A percentile compares a stretch with the other conserved stretches of the same genome.
Conservation (phyloP, 2,888 invertebrate species). For the Pheosia tremula region DNA sequence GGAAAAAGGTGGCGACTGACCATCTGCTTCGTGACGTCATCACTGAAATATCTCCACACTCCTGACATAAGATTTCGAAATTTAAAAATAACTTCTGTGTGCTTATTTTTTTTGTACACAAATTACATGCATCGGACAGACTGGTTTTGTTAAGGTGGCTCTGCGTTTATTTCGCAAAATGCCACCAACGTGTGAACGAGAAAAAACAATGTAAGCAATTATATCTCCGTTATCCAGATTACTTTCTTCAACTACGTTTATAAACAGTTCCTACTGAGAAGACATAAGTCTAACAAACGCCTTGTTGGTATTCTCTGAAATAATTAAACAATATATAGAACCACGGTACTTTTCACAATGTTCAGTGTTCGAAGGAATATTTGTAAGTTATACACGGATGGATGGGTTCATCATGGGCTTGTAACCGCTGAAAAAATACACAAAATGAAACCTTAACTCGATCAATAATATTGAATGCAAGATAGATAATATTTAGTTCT, state of each 20-base stretch:
- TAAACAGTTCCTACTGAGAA: conserved; percentile 21
- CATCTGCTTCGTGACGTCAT: conserved; percentile 21
- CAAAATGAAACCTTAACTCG: not conserved
- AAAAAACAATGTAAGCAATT: not conserved
- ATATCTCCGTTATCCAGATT: not conserved
- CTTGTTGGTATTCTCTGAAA: conserved; percentile 26
- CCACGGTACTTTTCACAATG: conserved; percentile 13
- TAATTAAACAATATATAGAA: conserved; percentile 15
- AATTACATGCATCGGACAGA: not conserved
- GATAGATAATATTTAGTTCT: too few relatives aligned
- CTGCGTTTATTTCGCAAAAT: not conserved
- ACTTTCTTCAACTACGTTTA: conserved; percentile 15
- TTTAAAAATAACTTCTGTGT: not conserved
- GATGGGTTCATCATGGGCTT: conserved; percentile 6
- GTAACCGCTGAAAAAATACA: conserved; percentile 14
- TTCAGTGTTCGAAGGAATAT: conserved; percentile 16
- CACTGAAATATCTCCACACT: not conserved
- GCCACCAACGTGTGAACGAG: not conserved
- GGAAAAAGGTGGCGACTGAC: conserved; percentile 11
- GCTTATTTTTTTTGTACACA: not conserved
- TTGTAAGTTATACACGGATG: conserved; percentile 15
- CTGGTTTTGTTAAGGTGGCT: not conserved
- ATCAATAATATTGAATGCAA: too few relatives aligned
- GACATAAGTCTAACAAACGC: conserved; percentile 15
- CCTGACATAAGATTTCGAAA: not conserved